Evolutionary conservation across 2,797 vertebrate species (phyloP).

Genomic region (Rhincodon typus): DNA sequence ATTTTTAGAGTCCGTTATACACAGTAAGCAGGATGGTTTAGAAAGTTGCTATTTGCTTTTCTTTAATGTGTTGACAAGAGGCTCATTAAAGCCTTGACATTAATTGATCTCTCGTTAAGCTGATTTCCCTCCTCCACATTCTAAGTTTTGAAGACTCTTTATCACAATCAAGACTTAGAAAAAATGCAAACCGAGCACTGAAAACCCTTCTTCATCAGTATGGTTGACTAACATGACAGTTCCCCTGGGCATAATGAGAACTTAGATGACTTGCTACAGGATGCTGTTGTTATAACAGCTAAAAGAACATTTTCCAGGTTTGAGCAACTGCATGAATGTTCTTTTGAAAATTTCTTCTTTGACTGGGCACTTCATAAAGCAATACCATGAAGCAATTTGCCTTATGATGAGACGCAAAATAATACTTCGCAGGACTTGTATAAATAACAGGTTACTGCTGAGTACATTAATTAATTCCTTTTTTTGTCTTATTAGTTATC

Average conservation of each 20-base stretch:
- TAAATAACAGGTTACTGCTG: conserved; percentile 32
- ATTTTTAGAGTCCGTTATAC: neutral
- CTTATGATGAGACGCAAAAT: conserved; percentile 14
- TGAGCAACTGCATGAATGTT: neutral
- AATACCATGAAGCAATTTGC: conserved; percentile 4
- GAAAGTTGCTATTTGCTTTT: neutral
- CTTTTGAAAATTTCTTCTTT: conserved; percentile 24
- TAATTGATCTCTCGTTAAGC: neutral
- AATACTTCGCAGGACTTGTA: conserved; percentile 13
- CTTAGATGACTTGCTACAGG: neutral
- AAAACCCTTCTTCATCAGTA: neutral
- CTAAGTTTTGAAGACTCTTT: neutral
- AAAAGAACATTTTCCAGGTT: neutral
- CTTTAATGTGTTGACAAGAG: neutral
- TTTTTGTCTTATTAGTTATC: conserved; percentile 31
- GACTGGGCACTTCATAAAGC: conserved; percentile 4
- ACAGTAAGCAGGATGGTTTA: neutral
- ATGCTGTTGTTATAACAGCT: neutral
- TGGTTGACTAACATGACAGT: neutral
- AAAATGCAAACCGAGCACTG: neutral
- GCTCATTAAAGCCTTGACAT: neutral
- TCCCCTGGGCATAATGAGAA: neutral
- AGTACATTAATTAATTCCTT: conserved; percentile 24
- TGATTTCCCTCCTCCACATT: neutral
- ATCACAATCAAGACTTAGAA: neutral